Evolutionary conservation across 2,888 invertebrate genomes (phyloP).

Genomic region (Agonopterix subpropinquella): DNA sequence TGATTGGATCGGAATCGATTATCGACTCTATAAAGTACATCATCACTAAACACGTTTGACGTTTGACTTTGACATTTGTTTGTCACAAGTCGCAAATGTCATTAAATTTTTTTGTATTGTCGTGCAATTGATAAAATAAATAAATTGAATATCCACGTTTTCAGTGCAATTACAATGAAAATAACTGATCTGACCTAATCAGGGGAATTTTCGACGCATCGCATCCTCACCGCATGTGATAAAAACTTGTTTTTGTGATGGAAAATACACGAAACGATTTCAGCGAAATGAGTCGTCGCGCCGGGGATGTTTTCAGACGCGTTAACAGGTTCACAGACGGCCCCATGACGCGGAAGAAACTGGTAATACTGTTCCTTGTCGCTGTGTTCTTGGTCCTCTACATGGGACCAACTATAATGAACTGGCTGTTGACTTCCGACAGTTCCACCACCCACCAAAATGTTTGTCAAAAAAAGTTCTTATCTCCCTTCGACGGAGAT

Average conservation of each 20-base stretch:
- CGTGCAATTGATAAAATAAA: slow-evolving; percentile 5
- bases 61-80: background rate
- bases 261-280: slow-evolving; percentile 49
- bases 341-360: slow-evolving; percentile 65
- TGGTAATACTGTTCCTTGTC: slow-evolving; percentile 68
- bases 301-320: slow-evolving; percentile 61
- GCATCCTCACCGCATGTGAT: slow-evolving; percentile 8
- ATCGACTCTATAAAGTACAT: background rate
- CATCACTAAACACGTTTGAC: background rate
- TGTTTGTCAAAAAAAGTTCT: slow-evolving; percentile 79
- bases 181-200: slow-evolving; percentile 29
- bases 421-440: slow-evolving; percentile 75
- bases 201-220: slow-evolving; percentile 2
- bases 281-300: slow-evolving; percentile 59
- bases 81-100: slow-evolving; percentile 11
- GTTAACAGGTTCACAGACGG: slow-evolving; percentile 64
- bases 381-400: slow-evolving; percentile 77
- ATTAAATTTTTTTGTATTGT: slow-evolving; percentile 10
- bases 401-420: slow-evolving; percentile 78
- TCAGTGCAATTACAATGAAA: slow-evolving; percentile 30
- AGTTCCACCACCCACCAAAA: slow-evolving; percentile 67
- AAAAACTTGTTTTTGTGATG: slow-evolving; percentile 36
- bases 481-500: slow-evolving; percentile 77
- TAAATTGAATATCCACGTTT: slow-evolving; percentile 7
- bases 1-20: no score